Evolutionary conservation across 2,888 invertebrate genomes (phyloP).

Genomic region (Heliconius sara): DNA sequence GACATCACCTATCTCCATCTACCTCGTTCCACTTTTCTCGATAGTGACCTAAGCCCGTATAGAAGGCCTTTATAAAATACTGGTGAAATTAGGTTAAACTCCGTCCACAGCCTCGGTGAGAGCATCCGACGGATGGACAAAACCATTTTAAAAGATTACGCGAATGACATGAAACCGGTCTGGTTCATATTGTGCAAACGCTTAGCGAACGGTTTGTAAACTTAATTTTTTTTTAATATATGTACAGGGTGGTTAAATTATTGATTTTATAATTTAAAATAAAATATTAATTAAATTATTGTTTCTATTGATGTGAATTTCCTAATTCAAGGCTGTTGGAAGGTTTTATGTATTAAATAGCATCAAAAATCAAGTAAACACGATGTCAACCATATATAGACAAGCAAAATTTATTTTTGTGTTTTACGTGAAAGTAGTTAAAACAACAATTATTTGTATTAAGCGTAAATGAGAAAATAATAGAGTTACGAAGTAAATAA

Average conservation of each 20-base stretch:
- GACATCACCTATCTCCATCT: constrained; percentile 42
- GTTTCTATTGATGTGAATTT: too few relatives aligned
- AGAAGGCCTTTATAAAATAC: constrained; percentile 56
- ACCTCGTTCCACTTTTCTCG: constrained; percentile 56
- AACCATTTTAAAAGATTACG: constrained; percentile 50
- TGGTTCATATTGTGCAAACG: constrained; percentile 16
- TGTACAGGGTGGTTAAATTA: neutral
- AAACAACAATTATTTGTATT: constrained; percentile 1
- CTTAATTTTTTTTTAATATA: too few relatives aligned
- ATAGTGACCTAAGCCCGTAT: constrained; percentile 52
- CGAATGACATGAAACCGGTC: constrained; percentile 39
- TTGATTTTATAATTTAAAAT: neutral
- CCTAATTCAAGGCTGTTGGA: too few relatives aligned
- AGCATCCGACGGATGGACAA: constrained; percentile 48
- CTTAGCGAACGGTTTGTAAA: neutral
- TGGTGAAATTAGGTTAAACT: constrained; percentile 73
- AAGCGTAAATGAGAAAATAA: constrained; percentile 16
- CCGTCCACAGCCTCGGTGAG: constrained; percentile 41
- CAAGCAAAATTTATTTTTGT: too few relatives aligned
- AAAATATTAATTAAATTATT: neutral
- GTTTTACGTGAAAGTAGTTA: neutral
- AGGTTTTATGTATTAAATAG: too few relatives aligned
- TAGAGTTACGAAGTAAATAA: constrained; percentile 35
- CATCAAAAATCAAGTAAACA: too few relatives aligned
- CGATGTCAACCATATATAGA: neutral